Conservation (phyloP, 2,797 vertebrate genomes). For the Fratercula arctica region DNA sequence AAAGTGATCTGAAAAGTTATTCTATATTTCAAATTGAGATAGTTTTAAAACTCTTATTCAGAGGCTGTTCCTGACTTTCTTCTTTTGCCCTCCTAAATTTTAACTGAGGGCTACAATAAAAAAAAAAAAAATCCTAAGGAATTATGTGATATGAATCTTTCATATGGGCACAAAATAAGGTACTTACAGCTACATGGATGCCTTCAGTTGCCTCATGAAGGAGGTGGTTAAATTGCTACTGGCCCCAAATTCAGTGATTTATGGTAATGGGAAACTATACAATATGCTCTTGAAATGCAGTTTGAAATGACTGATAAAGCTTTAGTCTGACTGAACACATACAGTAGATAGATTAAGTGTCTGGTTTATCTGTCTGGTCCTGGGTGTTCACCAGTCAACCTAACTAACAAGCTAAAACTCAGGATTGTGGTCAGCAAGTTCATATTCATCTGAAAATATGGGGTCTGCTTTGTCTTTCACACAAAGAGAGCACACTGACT, state of each 20-base stretch:
- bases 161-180: not conserved
- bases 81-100: not conserved
- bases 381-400: conserved; percentile 50
- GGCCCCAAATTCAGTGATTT: conserved; percentile 29
- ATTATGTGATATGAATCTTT: not conserved
- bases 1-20: not conserved
- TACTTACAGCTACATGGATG: not conserved
- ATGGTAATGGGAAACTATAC: conserved; percentile 34
- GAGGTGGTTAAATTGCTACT: not conserved
- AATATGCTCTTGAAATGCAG: conserved; percentile 40
- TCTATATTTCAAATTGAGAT: not conserved
- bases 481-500: conserved; percentile 29
- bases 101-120: not conserved
- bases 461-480: conserved; percentile 10
- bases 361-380: conserved; percentile 45
- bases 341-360: conserved; percentile 54
- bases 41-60: not conserved
- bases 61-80: not conserved
- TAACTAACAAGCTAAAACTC: conserved; percentile 40
- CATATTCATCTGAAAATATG: conserved; percentile 21
- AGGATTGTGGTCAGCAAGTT: conserved; percentile 46
- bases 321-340: conserved; percentile 45
- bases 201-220: not conserved
- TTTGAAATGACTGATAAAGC: conserved; percentile 50
- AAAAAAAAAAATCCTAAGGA: not conserved